A percentile compares a stretch with the other conserved stretches of the same genome.
Conservation (phyloP, 2,797 vertebrate genomes). For the Smutsia temminckii region DNA sequence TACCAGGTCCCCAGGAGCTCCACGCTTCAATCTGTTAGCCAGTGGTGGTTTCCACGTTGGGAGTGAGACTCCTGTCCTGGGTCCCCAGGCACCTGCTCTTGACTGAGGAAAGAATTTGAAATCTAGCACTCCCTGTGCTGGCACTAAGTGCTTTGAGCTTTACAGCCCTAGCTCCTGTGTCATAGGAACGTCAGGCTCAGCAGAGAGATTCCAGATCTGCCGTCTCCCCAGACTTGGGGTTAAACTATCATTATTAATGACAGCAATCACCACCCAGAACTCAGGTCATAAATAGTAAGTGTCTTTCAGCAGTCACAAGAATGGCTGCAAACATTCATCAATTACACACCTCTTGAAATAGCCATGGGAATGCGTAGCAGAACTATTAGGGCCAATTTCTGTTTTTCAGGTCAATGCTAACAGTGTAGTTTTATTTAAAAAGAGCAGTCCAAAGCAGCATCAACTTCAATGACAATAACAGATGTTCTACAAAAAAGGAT, state of each 20-base stretch:
- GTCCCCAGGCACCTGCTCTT: conserved; percentile 40
- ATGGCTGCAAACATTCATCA: conserved; percentile 65
- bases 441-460: conserved; percentile 7
- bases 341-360: conserved; percentile 66
- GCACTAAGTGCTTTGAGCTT: conserved; percentile 68
- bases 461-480: conserved; percentile 40
- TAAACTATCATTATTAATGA: conserved; percentile 76
- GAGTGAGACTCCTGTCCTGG: conserved; percentile 47
- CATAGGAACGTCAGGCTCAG: conserved; percentile 67
- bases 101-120: conserved; percentile 70
- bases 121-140: conserved; percentile 56
- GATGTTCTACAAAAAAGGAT: neutral
- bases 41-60: conserved; percentile 60
- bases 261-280: conserved; percentile 69
- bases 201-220: conserved; percentile 65
- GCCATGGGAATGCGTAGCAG: conserved; percentile 44
- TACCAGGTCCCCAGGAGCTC: conserved; percentile 72
- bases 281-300: conserved; percentile 76
- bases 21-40: conserved; percentile 64
- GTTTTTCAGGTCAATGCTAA: conserved; percentile 22
- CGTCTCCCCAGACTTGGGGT: conserved; percentile 61
- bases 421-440: conserved; percentile 55
- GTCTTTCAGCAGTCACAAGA: conserved; percentile 71
- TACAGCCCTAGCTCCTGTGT: conserved; percentile 54
- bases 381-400: conserved; percentile 42